Percentiles rank a stretch among this genome's conserved stretches.
These are phyloP conservation scores for Solea senegalensis DNA, from an alignment of 2,113 vertebrate genomes.

Conservation along the genomic window DNA sequence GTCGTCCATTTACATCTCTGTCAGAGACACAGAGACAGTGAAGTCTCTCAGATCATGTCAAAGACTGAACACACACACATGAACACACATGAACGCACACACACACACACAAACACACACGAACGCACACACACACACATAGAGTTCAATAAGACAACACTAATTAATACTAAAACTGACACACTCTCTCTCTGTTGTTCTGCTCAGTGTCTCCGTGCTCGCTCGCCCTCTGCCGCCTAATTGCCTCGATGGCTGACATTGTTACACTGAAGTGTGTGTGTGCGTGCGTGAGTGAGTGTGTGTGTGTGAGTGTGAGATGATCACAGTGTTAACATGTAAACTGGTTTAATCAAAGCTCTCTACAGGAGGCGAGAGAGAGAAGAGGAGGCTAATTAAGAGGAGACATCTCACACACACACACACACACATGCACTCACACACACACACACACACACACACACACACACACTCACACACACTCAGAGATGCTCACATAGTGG, in stretches of 20 bases:
- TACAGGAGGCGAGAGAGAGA: conserved; percentile 48
- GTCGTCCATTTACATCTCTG: conserved; percentile 40
- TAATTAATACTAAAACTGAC: conserved; percentile 58
- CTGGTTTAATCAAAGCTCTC: conserved; percentile 56
- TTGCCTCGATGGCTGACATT: conserved; percentile 48
- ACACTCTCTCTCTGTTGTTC: conserved; percentile 49
- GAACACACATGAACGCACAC: conserved; percentile 15
- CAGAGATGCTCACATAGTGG: not conserved
- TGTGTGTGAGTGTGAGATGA: conserved; percentile 10
- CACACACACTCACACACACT: not conserved
- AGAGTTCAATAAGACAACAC: conserved; percentile 46
- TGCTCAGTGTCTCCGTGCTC: conserved; percentile 32
- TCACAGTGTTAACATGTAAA: conserved; percentile 58
- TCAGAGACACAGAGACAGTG: conserved; percentile 2
- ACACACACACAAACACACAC: conserved; percentile 3
- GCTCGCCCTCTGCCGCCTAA: conserved; percentile 42
- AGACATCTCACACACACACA: conserved; percentile 8
- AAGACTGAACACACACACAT: not conserved
- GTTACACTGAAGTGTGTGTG: conserved; percentile 24
- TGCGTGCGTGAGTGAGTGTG: conserved; percentile 8
- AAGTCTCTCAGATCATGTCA: not conserved
- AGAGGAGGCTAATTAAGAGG: conserved; percentile 64
- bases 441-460: conserved; percentile 3
- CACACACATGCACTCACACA: not conserved
- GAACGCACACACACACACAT: conserved; percentile 13